Conservation (phyloP, 2,797 vertebrate genomes). For the Falco peregrinus region DNA sequence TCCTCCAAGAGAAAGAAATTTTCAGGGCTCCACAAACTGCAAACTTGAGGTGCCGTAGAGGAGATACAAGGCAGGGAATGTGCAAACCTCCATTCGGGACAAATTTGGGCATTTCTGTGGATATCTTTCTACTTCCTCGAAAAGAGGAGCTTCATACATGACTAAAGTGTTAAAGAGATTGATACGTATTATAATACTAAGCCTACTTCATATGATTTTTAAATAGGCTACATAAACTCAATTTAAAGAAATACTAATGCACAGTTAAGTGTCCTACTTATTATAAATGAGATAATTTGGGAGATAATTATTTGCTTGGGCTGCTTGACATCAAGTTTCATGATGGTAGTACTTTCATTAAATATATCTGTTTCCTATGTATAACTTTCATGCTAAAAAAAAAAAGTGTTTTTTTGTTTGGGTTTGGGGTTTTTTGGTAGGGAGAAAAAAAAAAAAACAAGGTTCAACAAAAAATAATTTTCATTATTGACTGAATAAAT, state of each 20-base stretch:
- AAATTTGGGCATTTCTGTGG: background rate
- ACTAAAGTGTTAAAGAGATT: background rate
- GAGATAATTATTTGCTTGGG: background rate
- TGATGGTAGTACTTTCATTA: background rate
- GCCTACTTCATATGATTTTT: background rate
- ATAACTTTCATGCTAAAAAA: background rate
- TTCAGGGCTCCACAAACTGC: background rate
- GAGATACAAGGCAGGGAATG: background rate
- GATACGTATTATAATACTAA: background rate
- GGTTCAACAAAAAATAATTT: background rate
- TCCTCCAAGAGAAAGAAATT: background rate
- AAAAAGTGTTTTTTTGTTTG: background rate
- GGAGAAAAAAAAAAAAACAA: background rate
- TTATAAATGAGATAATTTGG: background rate
- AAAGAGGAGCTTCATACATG: background rate
- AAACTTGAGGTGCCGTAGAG: background rate
- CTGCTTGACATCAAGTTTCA: background rate
- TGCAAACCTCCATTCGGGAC: background rate
- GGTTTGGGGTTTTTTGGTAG: background rate
- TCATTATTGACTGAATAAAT: background rate
- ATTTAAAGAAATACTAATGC: background rate
- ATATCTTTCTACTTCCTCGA: background rate
- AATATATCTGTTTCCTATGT: background rate
- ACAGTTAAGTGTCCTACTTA: background rate
- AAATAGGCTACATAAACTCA: background rate